A percentile compares a stretch with the other conserved stretches of the same genome.
phyloP scores from a whole-genome alignment of 2,797 vertebrate species.

The Ibycter americanus region DNA sequence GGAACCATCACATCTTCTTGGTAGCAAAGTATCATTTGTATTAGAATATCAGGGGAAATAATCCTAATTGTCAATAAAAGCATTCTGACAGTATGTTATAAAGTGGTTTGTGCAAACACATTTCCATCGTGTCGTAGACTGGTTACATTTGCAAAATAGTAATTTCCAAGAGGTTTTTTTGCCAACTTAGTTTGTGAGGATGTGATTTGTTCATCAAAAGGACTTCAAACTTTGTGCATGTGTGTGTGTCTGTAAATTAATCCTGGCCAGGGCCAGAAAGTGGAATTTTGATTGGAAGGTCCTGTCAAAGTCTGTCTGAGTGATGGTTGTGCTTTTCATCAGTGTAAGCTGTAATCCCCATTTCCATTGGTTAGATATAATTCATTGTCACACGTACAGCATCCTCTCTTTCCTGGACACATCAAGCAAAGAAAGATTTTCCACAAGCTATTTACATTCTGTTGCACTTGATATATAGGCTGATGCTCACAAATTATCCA shows the following conservation, averaged over 20 bases:
- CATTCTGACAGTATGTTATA: not conserved
- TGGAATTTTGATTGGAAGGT: slow-evolving; percentile 50
- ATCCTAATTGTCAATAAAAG: not conserved
- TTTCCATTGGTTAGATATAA: slow-evolving; percentile 49
- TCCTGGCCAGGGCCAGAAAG: slow-evolving; percentile 2
- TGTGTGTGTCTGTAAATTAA: not conserved
- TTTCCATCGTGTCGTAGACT: not conserved
- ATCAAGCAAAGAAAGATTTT: slow-evolving; percentile 31
- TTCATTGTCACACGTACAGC: slow-evolving; percentile 39
- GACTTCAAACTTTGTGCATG: not conserved
- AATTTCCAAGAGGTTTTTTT: not conserved
- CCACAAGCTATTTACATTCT: slow-evolving; percentile 32
- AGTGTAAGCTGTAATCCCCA: slow-evolving; percentile 56
- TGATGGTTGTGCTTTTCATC: slow-evolving; percentile 59
- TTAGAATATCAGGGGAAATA: not conserved
- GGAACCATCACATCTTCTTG: not conserved
- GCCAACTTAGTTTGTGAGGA: slow-evolving; percentile 21
- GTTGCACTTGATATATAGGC: slow-evolving; percentile 48
- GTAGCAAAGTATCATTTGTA: not conserved
- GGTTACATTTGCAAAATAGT: not conserved
- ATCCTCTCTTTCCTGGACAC: slow-evolving; percentile 8
- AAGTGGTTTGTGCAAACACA: not conserved
- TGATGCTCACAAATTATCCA: slow-evolving; percentile 61
- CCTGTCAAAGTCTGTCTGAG: slow-evolving; percentile 63
- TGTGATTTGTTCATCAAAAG: not conserved